These are phyloP conservation scores for Ethmia dodecea DNA, from an alignment of 2,888 invertebrate genomes.

Conservation along the genomic window DNA sequence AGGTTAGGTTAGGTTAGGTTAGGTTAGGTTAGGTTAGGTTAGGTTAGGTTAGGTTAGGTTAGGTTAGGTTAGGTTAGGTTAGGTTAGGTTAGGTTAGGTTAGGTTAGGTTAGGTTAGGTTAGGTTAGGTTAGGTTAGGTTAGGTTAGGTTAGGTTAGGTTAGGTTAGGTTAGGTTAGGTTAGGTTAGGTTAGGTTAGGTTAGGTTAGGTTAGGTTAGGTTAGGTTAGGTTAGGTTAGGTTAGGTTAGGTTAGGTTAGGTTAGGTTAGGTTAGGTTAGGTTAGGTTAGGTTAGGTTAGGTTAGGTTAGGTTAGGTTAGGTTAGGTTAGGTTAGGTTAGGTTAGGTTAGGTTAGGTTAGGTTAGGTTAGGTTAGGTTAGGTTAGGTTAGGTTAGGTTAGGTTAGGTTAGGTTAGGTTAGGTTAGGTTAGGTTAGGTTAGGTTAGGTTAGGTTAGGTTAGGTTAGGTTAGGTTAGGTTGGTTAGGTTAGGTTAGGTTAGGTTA, in stretches of 20 bases:
- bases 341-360: conserved; percentile 17
- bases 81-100: conserved; percentile 15
- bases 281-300: neutral
- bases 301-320: conserved; percentile 22
- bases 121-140: conserved; percentile 16
- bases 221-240: conserved; percentile 20
- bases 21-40: conserved; percentile 18
- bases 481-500: conserved; percentile 20
- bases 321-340: conserved; percentile 21
- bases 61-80: conserved; percentile 18
- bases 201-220: conserved; percentile 20
- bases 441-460: too few species aligned
- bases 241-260: conserved; percentile 25
- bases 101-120: conserved; percentile 17
- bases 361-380: conserved; percentile 23
- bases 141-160: conserved; percentile 18
- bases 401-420: conserved; percentile 23
- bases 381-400: conserved; percentile 23
- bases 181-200: conserved; percentile 7
- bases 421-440: conserved; percentile 22
- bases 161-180: conserved; percentile 19
- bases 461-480: too few species aligned
- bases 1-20: conserved; percentile 18
- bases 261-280: conserved; percentile 23
- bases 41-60: conserved; percentile 20